Percentiles rank a stretch among this genome's conserved stretches.
Evolutionary conservation across 2,797 vertebrate species (phyloP).

Genomic region (Linurgus olivaceus): DNA sequence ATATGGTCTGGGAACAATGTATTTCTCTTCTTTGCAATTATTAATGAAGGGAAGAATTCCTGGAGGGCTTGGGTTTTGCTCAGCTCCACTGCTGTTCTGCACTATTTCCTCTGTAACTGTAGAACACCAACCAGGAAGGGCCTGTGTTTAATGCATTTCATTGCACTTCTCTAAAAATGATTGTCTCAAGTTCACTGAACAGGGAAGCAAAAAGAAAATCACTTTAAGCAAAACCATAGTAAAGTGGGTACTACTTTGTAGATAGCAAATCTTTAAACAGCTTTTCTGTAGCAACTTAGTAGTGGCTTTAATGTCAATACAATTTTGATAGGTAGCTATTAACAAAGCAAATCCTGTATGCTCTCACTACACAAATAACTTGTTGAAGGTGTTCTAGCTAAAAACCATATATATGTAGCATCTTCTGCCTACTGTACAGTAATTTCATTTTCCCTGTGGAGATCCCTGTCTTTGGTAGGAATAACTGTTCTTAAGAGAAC

Average conservation of each 20-base stretch:
- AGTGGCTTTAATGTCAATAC: background rate
- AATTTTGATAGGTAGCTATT: background rate
- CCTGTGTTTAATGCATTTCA: constrained; percentile 15
- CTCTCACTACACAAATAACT: background rate
- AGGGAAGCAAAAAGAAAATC: constrained; percentile 20
- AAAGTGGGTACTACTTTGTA: background rate
- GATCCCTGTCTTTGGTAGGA: background rate
- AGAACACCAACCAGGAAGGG: background rate
- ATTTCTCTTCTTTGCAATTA: constrained; percentile 16
- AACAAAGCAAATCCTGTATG: background rate
- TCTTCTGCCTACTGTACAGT: background rate
- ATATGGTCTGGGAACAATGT: background rate
- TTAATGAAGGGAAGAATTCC: constrained; percentile 15
- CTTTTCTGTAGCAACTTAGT: background rate
- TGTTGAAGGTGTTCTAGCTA: background rate
- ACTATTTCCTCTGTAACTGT: constrained; percentile 28
- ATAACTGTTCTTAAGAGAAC: background rate
- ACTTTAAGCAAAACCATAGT: background rate
- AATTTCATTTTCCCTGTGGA: background rate
- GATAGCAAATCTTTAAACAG: background rate
- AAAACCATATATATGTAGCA: background rate
- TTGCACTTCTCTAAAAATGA: background rate
- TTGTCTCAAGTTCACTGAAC: constrained; percentile 15
- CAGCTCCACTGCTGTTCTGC: constrained; percentile 7
- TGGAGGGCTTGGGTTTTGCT: constrained; percentile 7